Base-by-base conservation (phyloP, 2,888 invertebrate genomes). In the Synanthedon vespiformis region DNA sequence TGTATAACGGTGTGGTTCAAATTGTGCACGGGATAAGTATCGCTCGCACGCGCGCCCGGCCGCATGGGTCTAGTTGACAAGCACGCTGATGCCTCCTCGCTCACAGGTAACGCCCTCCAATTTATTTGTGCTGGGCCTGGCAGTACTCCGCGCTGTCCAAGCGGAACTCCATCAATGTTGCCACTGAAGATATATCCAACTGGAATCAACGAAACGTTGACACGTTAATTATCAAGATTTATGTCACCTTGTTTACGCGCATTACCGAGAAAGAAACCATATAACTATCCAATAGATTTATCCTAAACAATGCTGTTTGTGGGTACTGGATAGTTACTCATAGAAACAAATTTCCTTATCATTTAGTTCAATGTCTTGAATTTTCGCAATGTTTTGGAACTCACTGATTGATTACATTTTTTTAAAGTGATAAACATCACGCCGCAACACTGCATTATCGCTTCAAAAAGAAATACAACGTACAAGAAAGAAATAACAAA, bases 121-220 rank as follows among this genome's bases (percentile, higher is more conserved):
- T 88, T 92, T 95, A 95, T 95, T 95, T 95, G 96, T 96, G 96
- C 94, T 97, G 97, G 89, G 96, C 96, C 92, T 96, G 96, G 94
- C 97, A 97, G 92, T 96, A 97, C 91, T 97, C 96, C 91, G 96
- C 95, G 89, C 96, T 96, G 92, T 96, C 96, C 93, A 96, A 94
- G 91, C 95, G 94, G 95, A 96, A 96, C 96, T 95, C 95, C 95
- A 95, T 95, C 94, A 94, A 95, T 93, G 94, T 94, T 92, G 92
- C 93, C 92, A 94, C 93, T 90, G 92, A 92, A 93, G 92, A 92
- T 90, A 92, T 92, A 89, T 91, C 92, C 91, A 94, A 91, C 95
- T 95, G 90, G 13, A 92, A 92, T 73, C 72, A 75, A 62, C 53
- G 61, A 57, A 52, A 44, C n/a, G 14, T 12, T 13, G 44, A n/a